Percentiles rank a stretch among this genome's conserved stretches.
Evolutionary conservation across 2,113 vertebrate species (phyloP).

Genomic region (Oncorhynchus gorbuscha): DNA sequence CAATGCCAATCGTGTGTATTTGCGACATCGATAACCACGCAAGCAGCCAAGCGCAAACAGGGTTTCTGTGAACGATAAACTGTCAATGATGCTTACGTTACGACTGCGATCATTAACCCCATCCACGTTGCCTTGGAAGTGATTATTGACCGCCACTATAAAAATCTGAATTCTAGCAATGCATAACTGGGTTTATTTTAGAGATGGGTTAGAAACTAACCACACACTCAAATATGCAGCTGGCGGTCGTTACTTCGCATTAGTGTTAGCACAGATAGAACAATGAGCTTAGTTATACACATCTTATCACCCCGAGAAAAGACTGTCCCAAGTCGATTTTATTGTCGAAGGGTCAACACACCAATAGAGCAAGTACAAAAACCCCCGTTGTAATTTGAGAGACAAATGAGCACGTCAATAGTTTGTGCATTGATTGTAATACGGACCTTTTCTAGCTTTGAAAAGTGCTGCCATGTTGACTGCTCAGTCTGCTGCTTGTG

Average conservation of each 20-base stretch:
- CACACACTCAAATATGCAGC: neutral
- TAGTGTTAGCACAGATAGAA: neutral
- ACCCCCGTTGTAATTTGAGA: neutral
- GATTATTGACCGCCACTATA: too few species aligned
- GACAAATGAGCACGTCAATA: neutral
- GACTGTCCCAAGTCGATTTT: neutral
- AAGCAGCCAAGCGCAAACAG: too few species aligned
- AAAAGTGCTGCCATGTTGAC: slow-evolving; percentile 69
- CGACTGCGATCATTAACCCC: neutral
- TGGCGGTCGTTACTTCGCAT: neutral
- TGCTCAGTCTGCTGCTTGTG: neutral
- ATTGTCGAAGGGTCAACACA: neutral
- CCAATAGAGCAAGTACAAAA: neutral
- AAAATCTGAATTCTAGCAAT: neutral
- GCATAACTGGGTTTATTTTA: neutral
- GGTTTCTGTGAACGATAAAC: too few species aligned
- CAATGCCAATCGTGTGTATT: too few species aligned
- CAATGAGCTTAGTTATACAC: neutral
- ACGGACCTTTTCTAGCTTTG: slow-evolving; percentile 69
- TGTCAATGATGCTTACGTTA: neutral
- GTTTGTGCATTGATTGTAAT: neutral
- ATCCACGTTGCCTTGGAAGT: too few species aligned
- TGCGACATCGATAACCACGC: too few species aligned
- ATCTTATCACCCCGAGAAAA: too few species aligned
- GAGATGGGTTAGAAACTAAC: neutral